Base-by-base conservation (phyloP, 30 jellyfish, hydroid and myxozoan species). In the Turritopsis rubra region DNA sequence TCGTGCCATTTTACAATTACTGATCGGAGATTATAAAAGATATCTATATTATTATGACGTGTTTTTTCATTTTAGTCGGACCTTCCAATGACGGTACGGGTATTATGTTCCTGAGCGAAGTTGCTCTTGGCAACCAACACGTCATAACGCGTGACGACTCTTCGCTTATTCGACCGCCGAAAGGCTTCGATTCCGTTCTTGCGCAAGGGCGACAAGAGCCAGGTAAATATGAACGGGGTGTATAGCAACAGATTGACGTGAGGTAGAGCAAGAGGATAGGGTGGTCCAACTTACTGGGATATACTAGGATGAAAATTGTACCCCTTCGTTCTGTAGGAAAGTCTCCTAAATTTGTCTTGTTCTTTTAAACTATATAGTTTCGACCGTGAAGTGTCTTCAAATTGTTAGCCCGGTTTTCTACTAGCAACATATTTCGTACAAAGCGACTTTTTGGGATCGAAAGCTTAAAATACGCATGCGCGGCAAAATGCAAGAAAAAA, bases 171-270 rank as follows among this genome's bases (percentile, higher is more conserved):
- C 53, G 89, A 20, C 91, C 99, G 20, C 99, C 99, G 1, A 82
- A 81, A 68, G 99, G 99, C 27, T 88, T 60, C 73, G 99, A 93
- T 75, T 93, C 99, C n/a, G 97, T 93, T 71, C 83, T 93, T 24
- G 99, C 99, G 19, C 65, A 83, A 79, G 99, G 99, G 24, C 71
- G 95, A 71, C 90, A 88, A 27, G 99, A 93, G 29, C 99, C 99
- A 85, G 97, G 99, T 93, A 60, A 30, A 74, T 17, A n/a, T 68
- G 73, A 18, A 21, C 73, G n/a, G n/a, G n/a, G n/a, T n/a, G n/a
- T n/a, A n/a, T n/a, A n/a, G n/a, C n/a, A n/a, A n/a, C n/a, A n/a
- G n/a, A n/a, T 41, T 41, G 60, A 41, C 60, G n/a, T n/a, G n/a
- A n/a, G n/a, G n/a, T 13, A 41, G 60, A 5, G 13, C 60, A 41